Evolutionary conservation across 2,888 invertebrate species (phyloP).

Genomic region (Agrochola lychnidis): DNA sequence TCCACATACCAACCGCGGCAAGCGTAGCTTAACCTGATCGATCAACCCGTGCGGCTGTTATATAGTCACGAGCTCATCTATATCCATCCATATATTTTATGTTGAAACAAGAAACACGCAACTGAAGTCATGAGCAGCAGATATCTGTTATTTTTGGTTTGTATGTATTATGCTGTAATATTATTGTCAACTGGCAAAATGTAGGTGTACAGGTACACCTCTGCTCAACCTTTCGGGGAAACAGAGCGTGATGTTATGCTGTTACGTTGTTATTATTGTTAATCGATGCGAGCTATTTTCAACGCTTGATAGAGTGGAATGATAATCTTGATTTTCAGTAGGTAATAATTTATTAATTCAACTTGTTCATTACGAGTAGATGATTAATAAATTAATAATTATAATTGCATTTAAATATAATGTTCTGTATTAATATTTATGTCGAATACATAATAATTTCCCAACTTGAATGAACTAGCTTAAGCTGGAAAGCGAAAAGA

Average conservation of each 20-base stretch:
- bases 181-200: not conserved
- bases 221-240: too few relatives aligned
- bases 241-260: too few relatives aligned
- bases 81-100: not conserved
- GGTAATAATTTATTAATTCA: not conserved
- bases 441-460: not conserved
- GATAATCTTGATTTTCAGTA: not conserved
- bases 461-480: too few relatives aligned
- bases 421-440: not conserved
- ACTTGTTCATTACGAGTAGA: not conserved
- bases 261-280: too few relatives aligned
- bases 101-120: not conserved
- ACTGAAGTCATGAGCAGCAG: not conserved
- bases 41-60: too few relatives aligned
- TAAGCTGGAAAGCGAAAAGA: not conserved
- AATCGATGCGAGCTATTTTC: not conserved
- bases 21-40: too few relatives aligned
- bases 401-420: not conserved
- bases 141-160: not conserved
- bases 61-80: too few relatives aligned
- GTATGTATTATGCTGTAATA: not conserved
- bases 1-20: too few relatives aligned
- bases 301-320: not conserved
- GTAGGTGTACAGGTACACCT: too few relatives aligned
- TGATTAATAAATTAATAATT: not conserved